Conservation (phyloP, 2,888 invertebrate species). For the Noctua fimbriata region DNA sequence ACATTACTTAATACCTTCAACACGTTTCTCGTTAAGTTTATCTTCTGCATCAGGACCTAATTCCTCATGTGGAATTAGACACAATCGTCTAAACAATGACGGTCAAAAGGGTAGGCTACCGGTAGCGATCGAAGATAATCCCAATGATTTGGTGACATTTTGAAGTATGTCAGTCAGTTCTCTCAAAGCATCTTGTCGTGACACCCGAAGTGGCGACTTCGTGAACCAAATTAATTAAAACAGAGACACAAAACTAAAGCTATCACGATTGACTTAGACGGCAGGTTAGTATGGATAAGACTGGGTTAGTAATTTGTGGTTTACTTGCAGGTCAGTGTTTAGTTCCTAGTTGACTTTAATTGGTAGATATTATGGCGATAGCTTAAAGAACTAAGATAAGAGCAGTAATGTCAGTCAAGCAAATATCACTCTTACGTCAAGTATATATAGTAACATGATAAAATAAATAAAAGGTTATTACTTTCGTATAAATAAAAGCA, state of each 20-base stretch:
- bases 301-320: constrained; percentile 56
- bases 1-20: constrained; percentile 64
- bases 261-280: constrained; percentile 86
- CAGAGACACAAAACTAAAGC: constrained; percentile 88
- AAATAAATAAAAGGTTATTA: neutral
- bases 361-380: neutral
- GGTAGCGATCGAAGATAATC: constrained; percentile 83
- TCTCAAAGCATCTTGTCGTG: constrained; percentile 85
- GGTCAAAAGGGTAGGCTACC: constrained; percentile 70
- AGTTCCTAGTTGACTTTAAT: neutral
- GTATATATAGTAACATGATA: too few relatives aligned
- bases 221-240: constrained; percentile 91
- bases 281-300: constrained; percentile 80
- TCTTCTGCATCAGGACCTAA: constrained; percentile 67
- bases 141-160: constrained; percentile 87
- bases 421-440: neutral
- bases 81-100: constrained; percentile 74
- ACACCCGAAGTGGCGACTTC: constrained; percentile 89
- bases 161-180: constrained; percentile 89
- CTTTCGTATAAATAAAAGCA: neutral
- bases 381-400: neutral
- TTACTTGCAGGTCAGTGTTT: neutral
- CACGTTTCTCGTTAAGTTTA: constrained; percentile 68
- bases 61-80: constrained; percentile 72
- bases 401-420: too few relatives aligned